Evolutionary conservation across 2,888 invertebrate species (phyloP), one percentile per base, ranked within the genome.

Genomic region (Urechis unicinctus): DNA sequence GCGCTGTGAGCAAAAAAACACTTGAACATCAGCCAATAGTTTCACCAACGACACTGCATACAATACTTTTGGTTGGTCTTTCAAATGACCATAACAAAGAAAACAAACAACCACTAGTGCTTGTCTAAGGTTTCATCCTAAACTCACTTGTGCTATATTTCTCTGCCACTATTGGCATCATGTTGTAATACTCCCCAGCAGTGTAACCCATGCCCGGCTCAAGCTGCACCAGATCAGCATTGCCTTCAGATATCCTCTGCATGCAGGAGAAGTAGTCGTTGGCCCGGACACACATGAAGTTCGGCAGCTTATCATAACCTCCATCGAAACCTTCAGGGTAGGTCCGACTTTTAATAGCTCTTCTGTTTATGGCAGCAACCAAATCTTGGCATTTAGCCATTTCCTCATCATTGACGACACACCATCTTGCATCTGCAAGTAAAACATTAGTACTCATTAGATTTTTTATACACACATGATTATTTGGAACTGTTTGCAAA

Each of bases 151-250:
- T 50, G 29, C 58, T 65, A 61, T 75, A 76, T 59, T 68, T 70
- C 56, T 77, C 77, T 17, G 72, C 74, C 58, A 74, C 83, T 54
- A 96, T 88, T 2, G 96, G 95, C 25, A 94, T 85, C 56, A 95
- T 83, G 67, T 93, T 93, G 78, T 93, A 90, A 73, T 89, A 93
- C 58, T 93, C 83, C 0, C 95, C 96, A 31, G 89, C 94, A 17
- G 90, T 84, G 78, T 92, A 94, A 1, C 94, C 88, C 80, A 94
- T 90, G 2, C 95, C 95, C n/a, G 95, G 88, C 80, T 96, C 96
- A 36, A 96, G 78, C 0, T 88, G 85, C 3, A 93, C 87, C 46
- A 96, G 80, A 49, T 95, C 89, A 0, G 90, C 93, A 58, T 84
- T 82, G 63, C 88, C 88, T 55, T 84, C 81, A 72, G 92, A 90